Base-by-base conservation (phyloP, 2,113 vertebrate genomes). In the Phyllostomus discolor region DNA sequence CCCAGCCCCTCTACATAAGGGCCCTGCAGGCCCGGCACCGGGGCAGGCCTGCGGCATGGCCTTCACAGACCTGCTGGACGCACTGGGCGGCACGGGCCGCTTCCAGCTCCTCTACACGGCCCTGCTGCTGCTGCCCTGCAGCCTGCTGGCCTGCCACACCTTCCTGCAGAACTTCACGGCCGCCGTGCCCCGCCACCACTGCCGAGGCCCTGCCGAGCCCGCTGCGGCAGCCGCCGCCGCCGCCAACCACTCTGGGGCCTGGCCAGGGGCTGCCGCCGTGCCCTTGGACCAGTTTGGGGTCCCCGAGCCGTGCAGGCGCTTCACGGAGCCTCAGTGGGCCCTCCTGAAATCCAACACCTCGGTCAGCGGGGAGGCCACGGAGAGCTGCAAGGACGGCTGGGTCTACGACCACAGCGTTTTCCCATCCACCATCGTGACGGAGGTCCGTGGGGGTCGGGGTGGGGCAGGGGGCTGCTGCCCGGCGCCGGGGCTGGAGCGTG, bases 81-180 rank as follows among this genome's bases (percentile, higher is more conserved):
- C 86, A 0, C 80, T 99, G 33, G 99, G 99, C 0, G 97, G 98
- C 0, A 92, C 98, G 96, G 98, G 98, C 0, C 97, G 95, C 19
- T 99, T 98, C 97, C 98, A 99, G 96, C 14, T 98, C 1, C 0
- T 94, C 72, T 97, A 96, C 0, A 95, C 96, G 0, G 19, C 88
- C 0, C 81, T 98, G 52, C 33, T 98, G 67, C 78, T 98, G 41
- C 5, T 98, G 16, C 98, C 98, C 2, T 50, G 97, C 4, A 4
- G 98, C 31, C 94, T 98, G 88, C 93, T 98, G 92, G 96, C 98
- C 54, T 97, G 97, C 48, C 98, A 99, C 90, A 98, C 97, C 91
- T 96, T 99, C 33, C 97, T 98, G 33, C 98, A 99, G 96, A 99
- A 98, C 97, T 99, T 98, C 94, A 98, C 98, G 0, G 98, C 97